These are phyloP conservation scores for Thumatha senex DNA, from an alignment of 2,888 invertebrate genomes.

Conservation along the genomic window DNA sequence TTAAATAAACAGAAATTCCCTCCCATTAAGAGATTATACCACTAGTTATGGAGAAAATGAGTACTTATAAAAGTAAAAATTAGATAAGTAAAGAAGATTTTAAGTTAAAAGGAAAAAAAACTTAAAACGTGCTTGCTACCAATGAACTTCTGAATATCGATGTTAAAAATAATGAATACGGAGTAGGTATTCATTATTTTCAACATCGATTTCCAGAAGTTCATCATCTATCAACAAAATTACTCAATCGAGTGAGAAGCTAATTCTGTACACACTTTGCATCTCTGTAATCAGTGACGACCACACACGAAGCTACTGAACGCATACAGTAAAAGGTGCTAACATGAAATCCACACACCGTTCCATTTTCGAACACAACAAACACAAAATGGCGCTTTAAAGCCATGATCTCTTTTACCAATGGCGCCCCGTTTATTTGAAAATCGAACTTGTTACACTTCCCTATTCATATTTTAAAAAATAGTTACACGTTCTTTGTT, in stretches of 20 bases:
- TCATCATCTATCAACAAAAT: constrained; percentile 18
- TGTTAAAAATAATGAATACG: too few species aligned
- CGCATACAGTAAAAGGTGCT: constrained; percentile 79
- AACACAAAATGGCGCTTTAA: constrained; percentile 67
- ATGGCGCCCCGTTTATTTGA: constrained; percentile 69
- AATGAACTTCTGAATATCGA: too few species aligned
- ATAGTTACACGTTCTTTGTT: constrained; percentile 72
- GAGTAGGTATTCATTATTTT: too few species aligned
- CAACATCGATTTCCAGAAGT: too few species aligned
- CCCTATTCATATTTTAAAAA: constrained; percentile 61
- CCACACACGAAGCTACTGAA: constrained; percentile 74
- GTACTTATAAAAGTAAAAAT: too few species aligned
- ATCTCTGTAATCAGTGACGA: constrained; percentile 28
- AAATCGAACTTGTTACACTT: constrained; percentile 65
- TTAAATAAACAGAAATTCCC: too few species aligned
- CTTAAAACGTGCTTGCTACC: too few species aligned
- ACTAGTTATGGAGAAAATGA: too few species aligned
- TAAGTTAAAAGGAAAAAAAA: too few species aligned
- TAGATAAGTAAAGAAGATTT: too few species aligned
- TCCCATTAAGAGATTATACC: too few species aligned
- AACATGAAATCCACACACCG: constrained; percentile 73
- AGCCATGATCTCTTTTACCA: constrained; percentile 72
- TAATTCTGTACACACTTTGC: constrained; percentile 26
- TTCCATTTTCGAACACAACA: constrained; percentile 70
- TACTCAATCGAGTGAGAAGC: constrained; percentile 25